Base-by-base conservation (phyloP, 2,888 invertebrate genomes). In the Eubasilissa splendida region DNA sequence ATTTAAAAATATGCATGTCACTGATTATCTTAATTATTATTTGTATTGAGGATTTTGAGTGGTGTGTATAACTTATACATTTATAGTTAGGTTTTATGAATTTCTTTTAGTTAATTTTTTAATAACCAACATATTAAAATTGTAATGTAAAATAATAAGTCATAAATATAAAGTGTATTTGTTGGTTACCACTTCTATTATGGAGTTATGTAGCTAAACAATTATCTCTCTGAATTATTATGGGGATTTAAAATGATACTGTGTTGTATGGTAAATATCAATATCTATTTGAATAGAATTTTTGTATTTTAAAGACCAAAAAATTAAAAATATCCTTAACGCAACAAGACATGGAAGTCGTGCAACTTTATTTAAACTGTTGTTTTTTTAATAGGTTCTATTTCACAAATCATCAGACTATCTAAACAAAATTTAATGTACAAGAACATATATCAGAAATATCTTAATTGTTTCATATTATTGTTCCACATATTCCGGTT, bases 151-250 rank as follows among this genome's bases (percentile, higher is more conserved):
- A 53, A 22, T 73, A 73, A 56, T 31, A 70, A 73, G 71, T 73
- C 71, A 73, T 73, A 68, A 50, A 73, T 73, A 42, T 42, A 56
- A 52, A 70, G 53, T 52, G n/a, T 70, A 53, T 31, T 73, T 54
- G 71, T 73, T 73, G 71, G 71, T 73, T 73, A 73, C 71, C 71
- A 54, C 33, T 54, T 50, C n/a, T 70, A 52, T 50, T 70, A 70
- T 22, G 22, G 22, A 60, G n/a, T 1, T 70, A 52, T 60, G 3
- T 60, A 60, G 58, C 58, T 58, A n/a, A 58, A 58, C n/a, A 60
- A 60, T 60, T 11, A 33, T 63, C 11, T 11, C 10, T 63, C 22
- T 63, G 11, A 11, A 12, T 63, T 63, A 33, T 11, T 4, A 63
- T 63, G 12, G 12, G 3, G 63, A 33, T 63, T 63, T 33, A 5